Percentiles rank a stretch among this genome's conserved stretches.
Conservation (phyloP, 2,797 vertebrate genomes). For the Champsocephalus gunnari region DNA sequence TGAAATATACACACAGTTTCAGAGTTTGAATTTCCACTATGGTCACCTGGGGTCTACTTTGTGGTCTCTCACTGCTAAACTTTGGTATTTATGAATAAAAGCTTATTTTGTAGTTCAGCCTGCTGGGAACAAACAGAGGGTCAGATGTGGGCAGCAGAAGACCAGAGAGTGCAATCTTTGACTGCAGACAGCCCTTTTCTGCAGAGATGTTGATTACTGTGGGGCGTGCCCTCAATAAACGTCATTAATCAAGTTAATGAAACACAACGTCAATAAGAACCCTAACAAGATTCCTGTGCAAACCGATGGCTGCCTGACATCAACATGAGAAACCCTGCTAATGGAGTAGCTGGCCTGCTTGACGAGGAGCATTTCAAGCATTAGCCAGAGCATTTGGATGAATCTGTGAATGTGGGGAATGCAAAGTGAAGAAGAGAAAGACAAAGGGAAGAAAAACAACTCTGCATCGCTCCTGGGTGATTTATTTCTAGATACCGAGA, state of each 20-base stretch:
- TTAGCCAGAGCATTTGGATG: slow-evolving; percentile 56
- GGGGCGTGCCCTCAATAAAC: slow-evolving; percentile 71
- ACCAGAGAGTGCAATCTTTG: slow-evolving; percentile 52
- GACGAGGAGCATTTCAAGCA: slow-evolving; percentile 70
- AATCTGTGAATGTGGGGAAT: slow-evolving; percentile 64
- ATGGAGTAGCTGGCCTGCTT: slow-evolving; percentile 69
- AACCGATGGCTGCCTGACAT: slow-evolving; percentile 72
- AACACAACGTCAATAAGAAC: slow-evolving; percentile 80
- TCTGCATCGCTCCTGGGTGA: slow-evolving; percentile 52
- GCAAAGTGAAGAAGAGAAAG: slow-evolving; percentile 47
- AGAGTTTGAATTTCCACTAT: slow-evolving; percentile 52
- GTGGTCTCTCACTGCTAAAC: slow-evolving; percentile 8
- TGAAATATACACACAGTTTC: slow-evolving; percentile 24
- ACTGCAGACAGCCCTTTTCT: slow-evolving; percentile 59
- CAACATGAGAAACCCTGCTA: slow-evolving; percentile 75
- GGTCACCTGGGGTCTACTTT: slow-evolving; percentile 43
- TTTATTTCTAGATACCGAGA: slow-evolving; percentile 60
- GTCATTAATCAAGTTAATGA: slow-evolving; percentile 85
- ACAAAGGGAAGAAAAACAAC: slow-evolving; percentile 41
- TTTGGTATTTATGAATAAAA: slow-evolving; percentile 45
- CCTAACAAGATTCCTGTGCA: slow-evolving; percentile 76
- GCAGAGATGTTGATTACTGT: slow-evolving; percentile 79
- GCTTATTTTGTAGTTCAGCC: slow-evolving; percentile 21
- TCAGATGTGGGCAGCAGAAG: slow-evolving; percentile 44
- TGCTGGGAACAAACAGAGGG: slow-evolving; percentile 26